Conservation (phyloP, 2,888 invertebrate species). For the Drosophila atroscutellata region DNA sequence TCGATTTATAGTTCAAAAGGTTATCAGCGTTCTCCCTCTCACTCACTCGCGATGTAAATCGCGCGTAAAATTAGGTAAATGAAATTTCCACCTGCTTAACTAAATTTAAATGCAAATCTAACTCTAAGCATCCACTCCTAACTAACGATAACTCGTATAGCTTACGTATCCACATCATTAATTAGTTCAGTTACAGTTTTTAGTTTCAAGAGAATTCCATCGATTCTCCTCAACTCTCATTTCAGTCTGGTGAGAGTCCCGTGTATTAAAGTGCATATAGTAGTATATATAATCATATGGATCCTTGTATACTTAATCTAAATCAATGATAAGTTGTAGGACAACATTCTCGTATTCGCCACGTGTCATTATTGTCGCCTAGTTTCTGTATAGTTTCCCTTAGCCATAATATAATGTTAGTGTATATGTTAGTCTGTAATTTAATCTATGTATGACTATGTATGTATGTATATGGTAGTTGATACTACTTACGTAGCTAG, state of each 20-base stretch:
- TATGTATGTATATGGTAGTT: constrained; percentile 42
- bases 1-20: constrained; percentile 10
- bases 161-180: constrained; percentile 24
- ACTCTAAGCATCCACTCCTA: constrained; percentile 60
- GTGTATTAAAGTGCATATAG: constrained; percentile 62
- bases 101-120: constrained; percentile 42
- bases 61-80: constrained; percentile 63
- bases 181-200: constrained; percentile 19
- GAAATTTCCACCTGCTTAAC: constrained; percentile 72
- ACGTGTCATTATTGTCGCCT: constrained; percentile 59
- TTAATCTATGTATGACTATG: constrained; percentile 28
- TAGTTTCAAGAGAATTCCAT: constrained; percentile 15
- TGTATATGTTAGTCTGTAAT: constrained; percentile 37
- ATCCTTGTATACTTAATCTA: constrained; percentile 35
- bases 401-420: constrained; percentile 52
- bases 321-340: constrained; percentile 54
- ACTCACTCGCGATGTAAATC: constrained; percentile 21
- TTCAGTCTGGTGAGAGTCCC: constrained; percentile 22
- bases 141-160: constrained; percentile 45
- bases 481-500: constrained; percentile 42
- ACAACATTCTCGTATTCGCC: constrained; percentile 52
- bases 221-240: constrained; percentile 2
- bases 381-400: constrained; percentile 57
- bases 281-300: constrained; percentile 28
- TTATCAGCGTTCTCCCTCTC: background rate